Conservation (phyloP, 2,797 vertebrate species). For the Avahi laniger region DNA sequence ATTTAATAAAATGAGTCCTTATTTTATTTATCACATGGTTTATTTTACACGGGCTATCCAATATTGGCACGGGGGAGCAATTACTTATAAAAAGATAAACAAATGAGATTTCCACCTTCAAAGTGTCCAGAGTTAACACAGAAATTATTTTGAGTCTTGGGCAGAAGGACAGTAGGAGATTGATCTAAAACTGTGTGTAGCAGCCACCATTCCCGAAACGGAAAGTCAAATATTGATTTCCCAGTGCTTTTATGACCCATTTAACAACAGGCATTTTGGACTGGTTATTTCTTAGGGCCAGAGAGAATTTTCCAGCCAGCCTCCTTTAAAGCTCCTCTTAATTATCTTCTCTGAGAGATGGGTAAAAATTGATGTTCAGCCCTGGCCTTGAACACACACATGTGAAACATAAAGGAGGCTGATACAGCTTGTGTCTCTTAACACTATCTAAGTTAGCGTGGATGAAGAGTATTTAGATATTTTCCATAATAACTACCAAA, state of each 20-base stretch:
- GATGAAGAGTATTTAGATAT: slow-evolving; percentile 65
- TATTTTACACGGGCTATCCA: slow-evolving; percentile 23
- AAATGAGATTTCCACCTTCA: slow-evolving; percentile 6
- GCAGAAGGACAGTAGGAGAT: slow-evolving; percentile 14
- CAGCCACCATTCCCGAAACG: slow-evolving; percentile 58
- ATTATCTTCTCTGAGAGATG: slow-evolving; percentile 63
- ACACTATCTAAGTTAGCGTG: slow-evolving; percentile 65
- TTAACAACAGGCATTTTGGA: slow-evolving; percentile 75
- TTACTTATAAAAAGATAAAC: slow-evolving; percentile 47
- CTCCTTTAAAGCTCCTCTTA: slow-evolving; percentile 64
- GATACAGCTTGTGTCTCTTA: background rate
- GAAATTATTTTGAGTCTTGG: slow-evolving; percentile 36
- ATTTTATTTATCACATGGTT: slow-evolving; percentile 58
- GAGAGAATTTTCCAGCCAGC: slow-evolving; percentile 69
- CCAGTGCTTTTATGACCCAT: slow-evolving; percentile 72
- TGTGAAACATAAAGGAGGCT: background rate
- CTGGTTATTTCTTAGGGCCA: slow-evolving; percentile 56
- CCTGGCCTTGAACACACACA: background rate
- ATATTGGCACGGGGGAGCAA: background rate
- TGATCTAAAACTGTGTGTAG: slow-evolving; percentile 52
- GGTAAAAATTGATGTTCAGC: slow-evolving; percentile 41
- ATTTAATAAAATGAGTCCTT: slow-evolving; percentile 74
- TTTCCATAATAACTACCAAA: slow-evolving; percentile 49
- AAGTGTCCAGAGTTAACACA: slow-evolving; percentile 45
- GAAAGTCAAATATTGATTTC: slow-evolving; percentile 69